Base-by-base conservation (phyloP, 2,797 vertebrate genomes). In the Pseudocheirus occidentalis region DNA sequence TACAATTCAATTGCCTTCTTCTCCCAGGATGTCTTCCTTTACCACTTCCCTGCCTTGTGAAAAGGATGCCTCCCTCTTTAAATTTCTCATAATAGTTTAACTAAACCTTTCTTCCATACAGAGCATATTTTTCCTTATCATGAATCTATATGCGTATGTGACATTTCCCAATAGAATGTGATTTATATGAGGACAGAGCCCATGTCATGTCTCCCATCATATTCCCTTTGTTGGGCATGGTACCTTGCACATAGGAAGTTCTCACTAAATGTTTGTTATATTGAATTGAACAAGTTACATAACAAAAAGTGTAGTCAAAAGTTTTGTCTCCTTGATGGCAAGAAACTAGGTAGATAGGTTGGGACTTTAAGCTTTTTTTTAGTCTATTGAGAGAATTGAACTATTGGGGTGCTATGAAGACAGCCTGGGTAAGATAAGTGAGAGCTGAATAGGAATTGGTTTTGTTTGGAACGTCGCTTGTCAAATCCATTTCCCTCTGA, bases 401-500 rank as follows among this genome's bases (percentile, higher is more conserved):
- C 14, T 91, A 95, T 96, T 3, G 2, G 1, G 1, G 9, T 87
- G 2, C 4, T 66, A 90, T 94, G 57, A 87, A 93, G 91, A 92
- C 10, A 57, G 34, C 57, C 11, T 92, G 81, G 16, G 13, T 93
- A 92, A 93, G 11, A 92, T 92, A 94, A 27, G 16, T 81, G 58
- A 54, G 90, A 90, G 18, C 54, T 92, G 73, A 96, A 90, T 93
- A 93, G 34, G 87, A 91, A 13, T 95, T 97, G 40, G 81, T 94
- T 97, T 96, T 94, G 31, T 96, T 92, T 89, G 90, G 95, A 92
- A 58, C 58, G 95, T 90, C 93, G 52, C 55, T 27, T 95, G 11
- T 92, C 56, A 92, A 96, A 95, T 73, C 5, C 90, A 54, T 90
- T 0, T 93, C 28, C 57, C 6, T 96, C 18, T 96, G 46, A 24